Conservation (phyloP, 2,888 invertebrate genomes). For the Creontiades dilutus region DNA sequence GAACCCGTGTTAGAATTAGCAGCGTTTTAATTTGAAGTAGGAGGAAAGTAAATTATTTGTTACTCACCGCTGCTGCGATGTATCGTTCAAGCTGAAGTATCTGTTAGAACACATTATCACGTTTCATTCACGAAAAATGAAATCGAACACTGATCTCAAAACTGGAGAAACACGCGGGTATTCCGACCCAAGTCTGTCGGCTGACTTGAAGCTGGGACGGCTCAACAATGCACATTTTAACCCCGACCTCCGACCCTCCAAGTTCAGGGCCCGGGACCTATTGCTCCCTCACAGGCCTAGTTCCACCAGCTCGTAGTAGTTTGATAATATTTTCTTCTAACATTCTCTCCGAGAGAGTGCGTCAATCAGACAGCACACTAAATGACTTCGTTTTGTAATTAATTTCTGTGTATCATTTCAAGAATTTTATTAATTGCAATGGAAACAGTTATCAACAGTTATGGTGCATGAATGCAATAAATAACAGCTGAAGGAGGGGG, state of each 20-base stretch:
- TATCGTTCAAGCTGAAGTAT: no score
- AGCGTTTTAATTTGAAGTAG: no score
- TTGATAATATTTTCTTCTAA: constrained; percentile 43
- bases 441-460: no score
- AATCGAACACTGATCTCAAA: not conserved
- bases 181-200: constrained; percentile 48
- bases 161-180: not conserved
- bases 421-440: no score
- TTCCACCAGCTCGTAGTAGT: constrained; percentile 39
- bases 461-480: no score
- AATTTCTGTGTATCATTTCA: no score
- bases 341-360: not conserved
- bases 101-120: not conserved
- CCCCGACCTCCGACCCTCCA: constrained; percentile 65
- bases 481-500: no score
- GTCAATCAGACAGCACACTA: no score
- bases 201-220: constrained; percentile 60
- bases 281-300: constrained; percentile 54
- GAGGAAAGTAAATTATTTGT: no score
- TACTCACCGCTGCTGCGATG: no score
- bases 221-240: constrained; percentile 67
- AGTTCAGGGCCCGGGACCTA: constrained; percentile 62
- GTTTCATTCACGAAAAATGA: not conserved
- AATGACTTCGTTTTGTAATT: no score
- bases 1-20: no score